A percentile compares a stretch with the other conserved stretches of the same genome.
Conservation (phyloP, 2,113 vertebrate genomes). For the Rhynchomys soricoides region DNA sequence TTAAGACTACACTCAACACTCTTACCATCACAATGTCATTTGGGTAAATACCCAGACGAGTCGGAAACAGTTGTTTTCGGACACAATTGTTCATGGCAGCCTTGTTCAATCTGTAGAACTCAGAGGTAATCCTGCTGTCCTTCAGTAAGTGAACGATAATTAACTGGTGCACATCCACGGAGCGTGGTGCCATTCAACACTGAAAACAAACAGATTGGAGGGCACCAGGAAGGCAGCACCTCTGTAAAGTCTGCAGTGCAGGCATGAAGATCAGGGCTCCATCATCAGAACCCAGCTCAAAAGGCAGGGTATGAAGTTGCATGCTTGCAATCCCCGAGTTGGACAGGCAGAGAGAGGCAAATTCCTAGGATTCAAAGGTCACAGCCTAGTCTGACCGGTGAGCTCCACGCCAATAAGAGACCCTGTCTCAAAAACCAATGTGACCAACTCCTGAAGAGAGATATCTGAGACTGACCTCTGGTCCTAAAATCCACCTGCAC, state of each 20-base stretch:
- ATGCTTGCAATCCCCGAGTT: not conserved
- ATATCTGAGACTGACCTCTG: not conserved
- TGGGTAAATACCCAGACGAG: not conserved
- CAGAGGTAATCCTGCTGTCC: not conserved
- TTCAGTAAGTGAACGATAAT: not conserved
- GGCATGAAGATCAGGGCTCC: not conserved
- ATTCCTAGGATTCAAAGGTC: not conserved
- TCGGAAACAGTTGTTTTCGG: not conserved
- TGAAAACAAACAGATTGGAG: not conserved
- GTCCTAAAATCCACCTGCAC: not conserved
- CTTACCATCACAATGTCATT: not conserved
- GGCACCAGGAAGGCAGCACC: not conserved
- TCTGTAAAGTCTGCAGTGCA: fast-evolving
- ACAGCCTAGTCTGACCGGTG: not conserved
- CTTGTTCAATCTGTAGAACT: not conserved
- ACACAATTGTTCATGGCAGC: not conserved
- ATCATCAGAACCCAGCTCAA: not conserved
- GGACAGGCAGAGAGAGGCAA: not conserved
- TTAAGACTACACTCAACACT: not conserved
- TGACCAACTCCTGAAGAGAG: not conserved
- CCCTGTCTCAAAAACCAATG: not conserved
- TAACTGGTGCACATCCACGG: not conserved
- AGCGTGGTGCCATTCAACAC: not conserved
- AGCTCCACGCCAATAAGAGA: not conserved
- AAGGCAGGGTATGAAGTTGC: not conserved